phyloP scores from a whole-genome alignment of 2,113 vertebrate species.

The Stigmatopora argus region DNA sequence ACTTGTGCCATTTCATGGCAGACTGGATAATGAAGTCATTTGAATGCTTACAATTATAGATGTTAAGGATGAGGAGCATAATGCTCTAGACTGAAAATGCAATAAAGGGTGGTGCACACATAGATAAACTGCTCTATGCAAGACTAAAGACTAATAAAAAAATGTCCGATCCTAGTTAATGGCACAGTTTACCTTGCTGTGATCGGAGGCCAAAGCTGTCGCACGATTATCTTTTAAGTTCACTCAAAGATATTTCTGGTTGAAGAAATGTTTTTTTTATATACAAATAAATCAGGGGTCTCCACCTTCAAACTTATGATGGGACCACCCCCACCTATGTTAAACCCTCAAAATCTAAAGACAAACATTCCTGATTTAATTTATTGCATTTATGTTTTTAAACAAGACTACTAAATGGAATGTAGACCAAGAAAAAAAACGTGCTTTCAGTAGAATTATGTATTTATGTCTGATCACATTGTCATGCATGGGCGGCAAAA shows the following conservation, averaged over 20 bases:
- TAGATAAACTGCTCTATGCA: conserved; percentile 20
- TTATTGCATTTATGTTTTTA: background rate
- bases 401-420: background rate
- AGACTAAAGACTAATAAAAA: conserved; percentile 46
- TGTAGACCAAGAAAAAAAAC: background rate
- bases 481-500: background rate
- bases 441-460: background rate
- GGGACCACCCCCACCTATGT: conserved; percentile 21
- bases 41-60: background rate
- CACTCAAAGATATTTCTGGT: conserved; percentile 48
- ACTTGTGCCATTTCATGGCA: background rate
- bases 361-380: conserved; percentile 23
- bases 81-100: background rate
- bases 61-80: background rate
- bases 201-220: conserved; percentile 46
- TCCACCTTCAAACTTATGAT: no score
- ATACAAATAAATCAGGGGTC: conserved; percentile 46
- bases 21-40: background rate
- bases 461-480: background rate
- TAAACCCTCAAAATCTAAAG: conserved; percentile 42
- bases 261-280: conserved; percentile 47
- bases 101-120: conserved; percentile 18
- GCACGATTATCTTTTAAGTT: conserved; percentile 48
- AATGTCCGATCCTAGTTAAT: conserved; percentile 45
- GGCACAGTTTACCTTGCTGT: conserved; percentile 52